Percentiles rank a stretch among this genome's conserved stretches.
Conservation (phyloP, 37 sponge, comb jelly and placozoan species). For the Lycopodina hypogea region DNA sequence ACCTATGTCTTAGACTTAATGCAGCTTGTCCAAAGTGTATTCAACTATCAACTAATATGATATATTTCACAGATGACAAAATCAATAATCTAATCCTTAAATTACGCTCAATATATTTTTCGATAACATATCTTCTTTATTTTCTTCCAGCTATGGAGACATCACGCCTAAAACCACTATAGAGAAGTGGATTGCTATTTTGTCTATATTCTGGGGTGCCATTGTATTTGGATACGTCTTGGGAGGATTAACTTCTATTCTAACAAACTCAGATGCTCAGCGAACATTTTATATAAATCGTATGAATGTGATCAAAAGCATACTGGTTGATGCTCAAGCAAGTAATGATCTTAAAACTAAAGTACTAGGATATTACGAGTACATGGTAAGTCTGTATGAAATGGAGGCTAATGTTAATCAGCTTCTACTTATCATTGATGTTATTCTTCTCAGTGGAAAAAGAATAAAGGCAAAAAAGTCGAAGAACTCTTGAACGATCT, state of each 20-base stretch:
- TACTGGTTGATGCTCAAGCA: conserved; percentile 39
- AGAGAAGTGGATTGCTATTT: conserved; percentile 68
- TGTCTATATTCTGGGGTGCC: conserved; percentile 62
- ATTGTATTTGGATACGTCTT: conserved; percentile 69
- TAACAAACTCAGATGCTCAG: conserved; percentile 62
- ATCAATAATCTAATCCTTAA: background rate
- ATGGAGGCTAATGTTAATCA: background rate
- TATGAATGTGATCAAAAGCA: conserved; percentile 38
- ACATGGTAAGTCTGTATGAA: conserved; percentile 46
- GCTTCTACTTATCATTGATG: background rate
- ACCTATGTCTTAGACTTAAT: too few relatives aligned
- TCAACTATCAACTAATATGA: background rate
- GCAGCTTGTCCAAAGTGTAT: too few relatives aligned
- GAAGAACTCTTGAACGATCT: conserved; percentile 42
- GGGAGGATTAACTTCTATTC: conserved; percentile 60
- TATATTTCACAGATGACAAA: background rate
- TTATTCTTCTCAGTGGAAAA: conserved; percentile 36
- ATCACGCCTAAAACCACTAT: conserved; percentile 40
- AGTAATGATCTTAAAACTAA: conserved; percentile 37
- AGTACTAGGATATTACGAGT: conserved; percentile 60
- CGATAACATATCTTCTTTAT: too few relatives aligned
- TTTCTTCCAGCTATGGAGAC: conserved; percentile 77
- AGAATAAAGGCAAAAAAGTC: conserved; percentile 42
- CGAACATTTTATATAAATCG: conserved; percentile 54
- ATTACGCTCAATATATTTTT: too few relatives aligned